Evolutionary conservation across 2,797 vertebrate species (phyloP), one percentile per base, ranked within the genome.

Genomic region (Pangasius larnaudii): DNA sequence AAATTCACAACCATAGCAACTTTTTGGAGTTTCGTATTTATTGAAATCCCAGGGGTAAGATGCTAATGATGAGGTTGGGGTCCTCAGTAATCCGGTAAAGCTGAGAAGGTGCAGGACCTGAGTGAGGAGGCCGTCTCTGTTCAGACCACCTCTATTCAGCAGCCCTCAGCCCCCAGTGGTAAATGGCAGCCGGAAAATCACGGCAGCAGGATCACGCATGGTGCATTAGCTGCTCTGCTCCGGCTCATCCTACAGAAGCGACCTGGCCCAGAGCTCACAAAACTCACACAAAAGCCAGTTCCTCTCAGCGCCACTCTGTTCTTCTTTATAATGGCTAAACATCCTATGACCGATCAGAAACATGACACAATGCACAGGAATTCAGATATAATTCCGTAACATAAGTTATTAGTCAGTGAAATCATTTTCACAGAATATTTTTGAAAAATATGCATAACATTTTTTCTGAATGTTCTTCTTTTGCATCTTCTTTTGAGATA

Each of bases 131-230:
- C 92, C 87, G 82, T 91, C 87, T 93, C 93, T 91, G 91, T 92
- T 91, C 86, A 94, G 95, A 95, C 93, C 94, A 95, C 95, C 94
- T 95, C 93, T 92, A 93, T 95, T 95, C 93, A 94, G 88, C 88
- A 90, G 87, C 91, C 88, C 27, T 71, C 89, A 92, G 89, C 90
- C 90, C 89, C 91, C 91, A 91, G 91, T 91, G 91, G 87, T 94
- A 95, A 96, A 93, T 95, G 94, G 94, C 95, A 96, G 92, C 94
- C 91, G 93, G 92, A 95, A 95, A 96, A 95, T 95, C 93, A 92
- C 93, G 94, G 93, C 94, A 94, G 93, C 90, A 93, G 92, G 94
- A 94, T 94, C 92, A 93, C 93, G 93, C 93, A 93, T 7, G 88
- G 87, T 91, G 90, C 90, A 93, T 94, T 93, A 94, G 81, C 88